These are phyloP conservation scores for Cyclopterus lumpus DNA, from an alignment of 2,797 vertebrate genomes.

Conservation along the genomic window DNA sequence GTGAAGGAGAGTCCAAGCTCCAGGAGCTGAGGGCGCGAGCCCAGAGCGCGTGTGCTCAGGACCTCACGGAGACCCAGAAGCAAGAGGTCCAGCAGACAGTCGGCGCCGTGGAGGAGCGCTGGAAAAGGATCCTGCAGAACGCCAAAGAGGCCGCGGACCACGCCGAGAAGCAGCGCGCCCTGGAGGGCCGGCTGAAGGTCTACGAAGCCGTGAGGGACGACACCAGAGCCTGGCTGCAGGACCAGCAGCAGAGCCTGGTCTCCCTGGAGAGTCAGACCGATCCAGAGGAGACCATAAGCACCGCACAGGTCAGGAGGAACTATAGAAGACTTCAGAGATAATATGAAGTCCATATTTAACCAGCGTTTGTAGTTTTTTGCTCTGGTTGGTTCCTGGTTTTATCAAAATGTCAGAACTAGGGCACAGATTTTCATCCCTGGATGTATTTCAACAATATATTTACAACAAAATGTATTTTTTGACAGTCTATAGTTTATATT, in stretches of 20 bases:
- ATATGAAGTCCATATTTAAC: background rate
- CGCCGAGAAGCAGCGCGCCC: constrained; percentile 63
- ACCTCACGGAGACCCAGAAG: constrained; percentile 54
- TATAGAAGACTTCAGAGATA: too few species aligned
- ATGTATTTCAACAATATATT: background rate
- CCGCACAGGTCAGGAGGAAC: constrained; percentile 85
- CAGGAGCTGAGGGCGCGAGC: constrained; percentile 68
- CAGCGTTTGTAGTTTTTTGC: too few species aligned
- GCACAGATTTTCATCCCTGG: background rate
- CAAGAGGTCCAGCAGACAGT: constrained; percentile 53
- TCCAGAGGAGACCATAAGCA: constrained; percentile 74
- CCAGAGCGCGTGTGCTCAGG: constrained; percentile 51
- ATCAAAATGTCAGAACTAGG: background rate
- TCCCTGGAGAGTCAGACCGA: constrained; percentile 71
- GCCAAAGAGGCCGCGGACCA: constrained; percentile 37
- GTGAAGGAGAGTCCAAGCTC: constrained; percentile 81
- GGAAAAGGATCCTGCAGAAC: constrained; percentile 47
- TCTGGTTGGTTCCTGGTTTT: background rate
- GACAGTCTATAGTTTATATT: background rate
- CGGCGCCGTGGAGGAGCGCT: constrained; percentile 59
- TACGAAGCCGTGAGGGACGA: constrained; percentile 73
- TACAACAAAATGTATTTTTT: background rate
- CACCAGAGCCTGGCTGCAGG: constrained; percentile 82
- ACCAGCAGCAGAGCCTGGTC: constrained; percentile 79
- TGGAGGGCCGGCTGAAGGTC: constrained; percentile 68